Evolutionary conservation across 2,797 vertebrate species (phyloP).

Genomic region (Rhadinocentrus ornatus): DNA sequence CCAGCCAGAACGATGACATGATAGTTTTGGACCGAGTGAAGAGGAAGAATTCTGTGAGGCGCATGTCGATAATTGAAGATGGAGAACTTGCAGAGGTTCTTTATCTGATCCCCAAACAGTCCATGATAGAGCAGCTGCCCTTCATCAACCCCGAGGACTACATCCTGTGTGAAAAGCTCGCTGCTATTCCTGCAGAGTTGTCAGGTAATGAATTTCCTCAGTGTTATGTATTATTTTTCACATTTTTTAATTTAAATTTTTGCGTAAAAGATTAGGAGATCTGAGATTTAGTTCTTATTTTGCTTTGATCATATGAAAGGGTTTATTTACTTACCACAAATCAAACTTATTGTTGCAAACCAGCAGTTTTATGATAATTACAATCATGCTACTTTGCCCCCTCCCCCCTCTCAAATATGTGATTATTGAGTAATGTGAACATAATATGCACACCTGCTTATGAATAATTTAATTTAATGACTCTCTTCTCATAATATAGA

Average conservation of each 20-base stretch:
- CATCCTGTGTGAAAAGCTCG: slow-evolving; percentile 84
- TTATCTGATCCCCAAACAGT: slow-evolving; percentile 86
- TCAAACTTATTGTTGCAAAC: neutral
- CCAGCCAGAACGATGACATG: slow-evolving; percentile 76
- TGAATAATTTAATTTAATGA: no score
- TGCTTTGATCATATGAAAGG: no score
- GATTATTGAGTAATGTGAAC: neutral
- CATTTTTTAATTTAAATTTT: neutral
- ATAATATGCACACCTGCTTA: neutral
- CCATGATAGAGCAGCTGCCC: slow-evolving; percentile 88
- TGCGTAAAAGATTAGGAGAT: neutral
- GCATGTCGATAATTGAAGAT: slow-evolving; percentile 88
- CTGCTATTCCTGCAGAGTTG: slow-evolving; percentile 60
- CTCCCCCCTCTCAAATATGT: no score
- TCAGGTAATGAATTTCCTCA: slow-evolving; percentile 42
- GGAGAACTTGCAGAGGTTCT: slow-evolving; percentile 85
- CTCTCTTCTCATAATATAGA: no score
- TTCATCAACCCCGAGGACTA: slow-evolving; percentile 87
- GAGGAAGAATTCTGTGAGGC: slow-evolving; percentile 82
- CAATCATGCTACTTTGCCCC: no score
- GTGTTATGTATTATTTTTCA: neutral
- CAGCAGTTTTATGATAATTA: neutral
- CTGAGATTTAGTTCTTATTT: neutral
- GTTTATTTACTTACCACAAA: neutral
- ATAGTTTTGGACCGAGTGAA: slow-evolving; percentile 83